phyloP scores from a whole-genome alignment of 92 coral and sea anemone genomes.

The Pocillopora grandis region DNA sequence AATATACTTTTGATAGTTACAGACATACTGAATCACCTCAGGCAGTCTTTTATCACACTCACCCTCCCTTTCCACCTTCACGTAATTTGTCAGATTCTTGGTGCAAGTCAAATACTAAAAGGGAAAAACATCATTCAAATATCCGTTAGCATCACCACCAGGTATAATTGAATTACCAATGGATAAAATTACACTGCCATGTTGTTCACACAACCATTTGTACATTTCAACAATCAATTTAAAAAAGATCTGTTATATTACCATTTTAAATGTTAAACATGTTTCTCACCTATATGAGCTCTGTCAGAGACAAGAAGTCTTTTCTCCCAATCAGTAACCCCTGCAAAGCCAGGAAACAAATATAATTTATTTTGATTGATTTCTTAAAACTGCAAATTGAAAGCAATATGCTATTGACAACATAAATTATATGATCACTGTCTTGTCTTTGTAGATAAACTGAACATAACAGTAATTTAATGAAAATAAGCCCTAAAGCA shows the following conservation, averaged over 20 bases:
- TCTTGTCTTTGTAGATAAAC: no score
- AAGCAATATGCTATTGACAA: no score
- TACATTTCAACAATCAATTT: no score
- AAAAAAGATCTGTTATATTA: no score
- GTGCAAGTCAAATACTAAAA: constrained; percentile 92
- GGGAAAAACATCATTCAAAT: neutral
- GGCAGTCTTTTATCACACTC: neutral
- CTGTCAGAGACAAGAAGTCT: constrained; percentile 92
- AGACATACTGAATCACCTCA: neutral
- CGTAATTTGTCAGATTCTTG: constrained; percentile 87
- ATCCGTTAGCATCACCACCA: neutral
- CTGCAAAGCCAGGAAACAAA: constrained; percentile 35
- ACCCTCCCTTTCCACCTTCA: constrained; percentile 90
- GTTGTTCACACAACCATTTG: no score
- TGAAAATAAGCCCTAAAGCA: no score
- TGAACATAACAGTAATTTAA: no score
- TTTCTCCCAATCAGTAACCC: constrained; percentile 82
- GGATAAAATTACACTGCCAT: no score
- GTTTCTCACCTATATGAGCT: constrained; percentile 91
- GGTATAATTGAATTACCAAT: no score
- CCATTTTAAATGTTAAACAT: neutral
- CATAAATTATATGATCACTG: no score
- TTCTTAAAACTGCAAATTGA: no score
- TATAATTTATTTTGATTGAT: neutral
- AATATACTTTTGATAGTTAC: no score